Evolutionary conservation across 1,140 invertebrate genomes (phyloP), one percentile per base, ranked within the genome.

Genomic region (Colletes latitarsis): DNA sequence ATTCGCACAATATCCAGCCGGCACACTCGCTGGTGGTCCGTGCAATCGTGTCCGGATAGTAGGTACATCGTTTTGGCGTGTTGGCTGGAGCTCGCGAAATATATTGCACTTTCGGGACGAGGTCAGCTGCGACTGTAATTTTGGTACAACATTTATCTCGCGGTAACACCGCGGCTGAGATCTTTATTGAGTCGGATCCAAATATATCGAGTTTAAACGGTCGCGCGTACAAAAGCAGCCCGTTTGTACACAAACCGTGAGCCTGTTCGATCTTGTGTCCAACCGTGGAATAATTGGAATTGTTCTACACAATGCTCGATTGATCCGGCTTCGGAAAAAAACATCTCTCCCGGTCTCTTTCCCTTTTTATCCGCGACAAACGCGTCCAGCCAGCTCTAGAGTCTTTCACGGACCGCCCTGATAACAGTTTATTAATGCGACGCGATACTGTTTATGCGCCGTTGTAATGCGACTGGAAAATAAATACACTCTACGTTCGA

Each of bases 81-180:
- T 85, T 77, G 73, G 84, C 73, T 30, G 55, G 21, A 58, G 43
- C 68, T 39, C n/a, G 46, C 60, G 69, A 85, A 85, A 85, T 85
- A 85, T 85, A 85, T 85, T 82, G 85, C 84, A 86, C 84, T 86
- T 86, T 86, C 81, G 85, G 85, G 84, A 86, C 84, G 84, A 86
- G 85, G 81, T 86, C 85, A 86, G 85, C 85, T 86, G 85, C 84
- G 84, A 86, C 81, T 86, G 85, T 86, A 86, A 86, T 86, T 86
- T 86, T 78, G 81, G 63, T 86, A 81, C 84, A 86, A 85, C 85
- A 86, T 86, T 86, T 86, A 86, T 86, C 84, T 86, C 85, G 76
- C 77, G 84, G 72, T 76, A 86, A 76, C 82, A 63, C 81, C 84
- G 73, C 58, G 84, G 77, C 81, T 86, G 85, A 86, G 85, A 86